phyloP scores from a whole-genome alignment of 2,797 vertebrate genomes.

The Eurystomus glaucurus region DNA sequence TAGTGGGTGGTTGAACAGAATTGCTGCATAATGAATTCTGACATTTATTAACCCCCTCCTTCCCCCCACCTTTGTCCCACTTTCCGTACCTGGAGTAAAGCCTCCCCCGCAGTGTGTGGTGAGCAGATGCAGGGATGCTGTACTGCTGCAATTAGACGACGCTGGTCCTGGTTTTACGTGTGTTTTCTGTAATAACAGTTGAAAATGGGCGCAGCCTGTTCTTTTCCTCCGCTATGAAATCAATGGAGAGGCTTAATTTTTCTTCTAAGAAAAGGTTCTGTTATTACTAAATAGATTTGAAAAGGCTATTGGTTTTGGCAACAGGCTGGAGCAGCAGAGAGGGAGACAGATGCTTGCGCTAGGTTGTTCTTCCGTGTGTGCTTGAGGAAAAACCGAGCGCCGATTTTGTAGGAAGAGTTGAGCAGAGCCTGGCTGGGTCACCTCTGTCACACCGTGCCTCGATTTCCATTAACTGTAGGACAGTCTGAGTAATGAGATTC shows the following conservation, averaged over 20 bases:
- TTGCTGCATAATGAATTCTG: neutral
- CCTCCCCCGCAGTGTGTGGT: neutral
- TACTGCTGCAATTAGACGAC: neutral
- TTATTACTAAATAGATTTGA: neutral
- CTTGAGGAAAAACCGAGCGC: neutral
- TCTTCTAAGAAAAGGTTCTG: neutral
- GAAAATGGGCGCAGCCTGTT: neutral
- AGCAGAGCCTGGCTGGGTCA: neutral
- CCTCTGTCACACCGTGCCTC: neutral
- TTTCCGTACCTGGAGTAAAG: neutral
- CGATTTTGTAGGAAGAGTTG: neutral
- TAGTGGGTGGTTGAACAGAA: neutral
- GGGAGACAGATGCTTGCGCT: neutral
- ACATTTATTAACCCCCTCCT: neutral
- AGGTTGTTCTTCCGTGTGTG: neutral
- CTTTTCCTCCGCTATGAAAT: neutral
- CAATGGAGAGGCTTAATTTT: neutral
- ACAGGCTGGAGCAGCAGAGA: neutral
- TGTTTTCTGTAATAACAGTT: neutral
- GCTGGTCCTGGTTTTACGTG: neutral
- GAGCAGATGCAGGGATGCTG: neutral
- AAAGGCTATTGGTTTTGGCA: neutral
- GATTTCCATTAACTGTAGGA: neutral
- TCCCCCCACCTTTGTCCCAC: no score
- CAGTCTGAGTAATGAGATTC: neutral